Base-by-base conservation (phyloP, 2,113 vertebrate species). In the Bostrychus sinensis region DNA sequence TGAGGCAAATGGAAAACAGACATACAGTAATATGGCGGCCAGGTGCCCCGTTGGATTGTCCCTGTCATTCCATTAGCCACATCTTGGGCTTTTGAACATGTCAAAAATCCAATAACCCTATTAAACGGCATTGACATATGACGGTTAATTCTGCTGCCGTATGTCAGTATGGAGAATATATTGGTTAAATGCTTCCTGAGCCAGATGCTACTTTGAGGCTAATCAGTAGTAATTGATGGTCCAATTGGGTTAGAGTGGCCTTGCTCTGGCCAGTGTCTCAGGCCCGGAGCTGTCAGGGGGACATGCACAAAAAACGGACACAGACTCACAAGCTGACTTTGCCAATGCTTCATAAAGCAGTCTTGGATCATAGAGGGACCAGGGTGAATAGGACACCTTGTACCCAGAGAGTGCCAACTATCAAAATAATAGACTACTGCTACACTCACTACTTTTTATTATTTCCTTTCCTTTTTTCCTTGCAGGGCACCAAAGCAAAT, bases 181-280 rank as follows among this genome's bases (percentile, higher is more conserved):
- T 88, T 91, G 85, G 88, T 88, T 91, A 89, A 92, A 89, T 86
- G 85, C 78, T 91, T 91, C 90, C 89, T 90, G 86, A 75, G 91
- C 89, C 91, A 92, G 89, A 91, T 85, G 89, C 86, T 87, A 86
- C 84, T 89, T 89, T 89, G 85, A 90, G 83, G 83, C 81, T 91
- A 91, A 92, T 91, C 83, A 85, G 82, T 77, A 67, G 82, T 91
- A 93, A 92, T 91, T 91, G 90, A 82, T 87, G 86, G 84, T 87
- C 83, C 83, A 88, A 89, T 93, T 87, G 81, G 81, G 88, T 91
- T 91, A 85, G 83, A 89, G 81, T 71, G 78, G 85, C 58, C 66
- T 78, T 64, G 77, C 77, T 75, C 87, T 87, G 86, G 87, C 78
- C 72, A 86, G 57, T 81, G 83, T 88, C 73, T 78, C 64, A 78